These are phyloP conservation scores for Nematostella vectensis DNA, from an alignment of 92 coral and sea anemone species.

Conservation along the genomic window DNA sequence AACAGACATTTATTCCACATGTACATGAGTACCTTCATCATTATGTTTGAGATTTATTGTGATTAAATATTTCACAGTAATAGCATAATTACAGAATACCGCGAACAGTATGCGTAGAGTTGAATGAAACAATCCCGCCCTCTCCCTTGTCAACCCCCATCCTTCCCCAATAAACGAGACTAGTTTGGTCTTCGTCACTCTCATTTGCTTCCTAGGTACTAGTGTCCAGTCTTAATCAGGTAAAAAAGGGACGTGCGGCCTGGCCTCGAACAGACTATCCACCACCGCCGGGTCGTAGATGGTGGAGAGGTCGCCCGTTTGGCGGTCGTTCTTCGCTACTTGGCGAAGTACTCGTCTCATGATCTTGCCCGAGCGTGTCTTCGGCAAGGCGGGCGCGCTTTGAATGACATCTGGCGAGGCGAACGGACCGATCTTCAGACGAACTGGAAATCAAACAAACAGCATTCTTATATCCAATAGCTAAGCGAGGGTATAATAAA, in stretches of 20 bases:
- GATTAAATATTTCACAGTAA: too few species aligned
- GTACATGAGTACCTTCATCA: too few species aligned
- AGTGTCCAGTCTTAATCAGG: constrained; percentile 33
- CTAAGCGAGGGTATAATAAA: neutral
- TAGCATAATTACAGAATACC: too few species aligned
- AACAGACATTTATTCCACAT: too few species aligned
- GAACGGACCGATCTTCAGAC: constrained; percentile 87
- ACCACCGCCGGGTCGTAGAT: constrained; percentile 84
- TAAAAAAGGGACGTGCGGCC: constrained; percentile 77
- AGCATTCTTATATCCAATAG: neutral
- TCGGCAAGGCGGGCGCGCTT: constrained; percentile 88
- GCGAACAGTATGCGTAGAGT: too few species aligned
- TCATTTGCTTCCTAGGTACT: too few species aligned
- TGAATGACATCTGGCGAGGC: constrained; percentile 97
- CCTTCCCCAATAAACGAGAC: too few species aligned
- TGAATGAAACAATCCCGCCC: too few species aligned
- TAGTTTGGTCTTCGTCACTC: too few species aligned
- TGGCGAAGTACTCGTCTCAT: constrained; percentile 93
- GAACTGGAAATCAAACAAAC: constrained; percentile 41
- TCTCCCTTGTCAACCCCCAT: too few species aligned
- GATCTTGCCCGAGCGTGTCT: constrained; percentile 98
- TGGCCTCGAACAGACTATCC: constrained; percentile 54
- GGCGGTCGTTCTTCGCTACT: constrained; percentile 76
- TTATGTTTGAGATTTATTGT: too few species aligned
- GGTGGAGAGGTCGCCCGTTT: constrained; percentile 86